Percentiles rank a stretch among this genome's conserved stretches.
These are phyloP conservation scores for Halisarca cf. caerulea DNA, from an alignment of 37 sponge, comb jelly and placozoan genomes.

Conservation along the genomic window DNA sequence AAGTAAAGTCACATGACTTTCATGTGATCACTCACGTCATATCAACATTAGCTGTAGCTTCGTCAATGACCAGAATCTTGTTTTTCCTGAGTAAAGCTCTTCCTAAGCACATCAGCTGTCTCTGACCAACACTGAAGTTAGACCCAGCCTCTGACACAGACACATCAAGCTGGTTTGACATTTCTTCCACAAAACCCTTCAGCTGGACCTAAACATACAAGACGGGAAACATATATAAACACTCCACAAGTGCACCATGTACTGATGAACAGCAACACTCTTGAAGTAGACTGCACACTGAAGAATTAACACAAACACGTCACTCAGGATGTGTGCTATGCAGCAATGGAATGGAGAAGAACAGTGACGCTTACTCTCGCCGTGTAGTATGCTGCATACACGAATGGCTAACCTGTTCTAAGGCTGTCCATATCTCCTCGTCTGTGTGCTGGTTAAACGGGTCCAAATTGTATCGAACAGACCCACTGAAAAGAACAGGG, in stretches of 20 bases:
- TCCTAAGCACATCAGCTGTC: slow-evolving; percentile 76
- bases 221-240: no score
- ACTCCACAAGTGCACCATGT: no score
- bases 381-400: no score
- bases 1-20: background rate
- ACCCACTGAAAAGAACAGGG: slow-evolving; percentile 88
- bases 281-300: no score
- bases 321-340: no score
- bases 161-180: slow-evolving; percentile 61
- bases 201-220: slow-evolving; percentile 52
- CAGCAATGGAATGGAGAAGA: no score
- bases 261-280: no score
- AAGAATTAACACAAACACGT: no score
- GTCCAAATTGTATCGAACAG: slow-evolving; percentile 86
- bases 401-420: slow-evolving; percentile 59
- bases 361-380: no score
- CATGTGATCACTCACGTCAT: slow-evolving; percentile 41
- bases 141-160: slow-evolving; percentile 63
- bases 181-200: slow-evolving; percentile 51
- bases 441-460: slow-evolving; percentile 78
- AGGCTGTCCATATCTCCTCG: slow-evolving; percentile 70
- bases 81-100: slow-evolving; percentile 71
- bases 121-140: slow-evolving; percentile 79
- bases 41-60: slow-evolving; percentile 87
- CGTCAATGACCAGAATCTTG: slow-evolving; percentile 76